Conservation (phyloP, 2,113 vertebrate species). For the Carassius gibelio region DNA sequence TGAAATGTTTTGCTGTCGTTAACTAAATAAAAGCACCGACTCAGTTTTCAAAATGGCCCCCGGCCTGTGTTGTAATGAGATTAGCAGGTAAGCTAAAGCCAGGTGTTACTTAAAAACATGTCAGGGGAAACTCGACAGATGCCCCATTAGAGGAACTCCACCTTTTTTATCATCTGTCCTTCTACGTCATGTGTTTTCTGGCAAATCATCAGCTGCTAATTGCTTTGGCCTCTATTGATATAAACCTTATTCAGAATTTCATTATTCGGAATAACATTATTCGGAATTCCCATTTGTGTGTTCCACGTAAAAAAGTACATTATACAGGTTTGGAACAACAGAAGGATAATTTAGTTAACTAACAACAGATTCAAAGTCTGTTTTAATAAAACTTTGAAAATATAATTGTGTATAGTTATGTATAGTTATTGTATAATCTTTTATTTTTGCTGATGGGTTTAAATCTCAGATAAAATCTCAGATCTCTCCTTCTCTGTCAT, state of each 20-base stretch:
- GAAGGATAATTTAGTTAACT: no score
- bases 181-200: slow-evolving; percentile 42
- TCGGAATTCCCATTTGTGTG: neutral
- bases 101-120: slow-evolving; percentile 64
- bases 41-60: slow-evolving; percentile 61
- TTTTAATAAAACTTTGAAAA: no score
- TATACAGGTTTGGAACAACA: no score
- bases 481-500: neutral
- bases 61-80: slow-evolving; percentile 67
- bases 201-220: slow-evolving; percentile 54
- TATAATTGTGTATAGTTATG: no score
- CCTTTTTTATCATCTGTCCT: slow-evolving; percentile 66
- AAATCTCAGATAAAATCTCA: neutral
- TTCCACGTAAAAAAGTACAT: neutral
- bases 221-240: slow-evolving; percentile 16
- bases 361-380: no score
- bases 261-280: neutral
- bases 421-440: neutral
- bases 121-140: slow-evolving; percentile 68
- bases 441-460: neutral
- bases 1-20: slow-evolving; percentile 26
- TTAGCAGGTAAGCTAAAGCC: slow-evolving; percentile 72
- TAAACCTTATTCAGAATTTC: neutral
- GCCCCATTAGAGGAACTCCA: slow-evolving; percentile 62
- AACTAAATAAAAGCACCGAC: slow-evolving; percentile 44